Conservation (phyloP, 2,113 vertebrate species). For the Laticauda laticaudata region DNA sequence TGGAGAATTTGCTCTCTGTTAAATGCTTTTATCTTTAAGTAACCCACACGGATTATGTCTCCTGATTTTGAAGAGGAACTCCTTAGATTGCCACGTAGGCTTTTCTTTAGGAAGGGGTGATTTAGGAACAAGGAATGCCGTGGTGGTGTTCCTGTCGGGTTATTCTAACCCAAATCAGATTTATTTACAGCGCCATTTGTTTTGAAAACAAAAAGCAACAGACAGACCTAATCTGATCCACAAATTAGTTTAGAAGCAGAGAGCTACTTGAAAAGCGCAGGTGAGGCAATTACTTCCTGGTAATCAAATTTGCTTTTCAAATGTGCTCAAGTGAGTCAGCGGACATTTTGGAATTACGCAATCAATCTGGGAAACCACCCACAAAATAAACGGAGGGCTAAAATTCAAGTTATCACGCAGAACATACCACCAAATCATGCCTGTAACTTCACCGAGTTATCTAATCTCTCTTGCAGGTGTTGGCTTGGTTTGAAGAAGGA, state of each 20-base stretch:
- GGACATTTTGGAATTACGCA: neutral
- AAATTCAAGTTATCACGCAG: neutral
- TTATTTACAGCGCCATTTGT: neutral
- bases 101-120: neutral
- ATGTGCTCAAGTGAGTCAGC: neutral
- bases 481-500: constrained; percentile 99
- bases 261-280: constrained; percentile 21
- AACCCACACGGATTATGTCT: neutral
- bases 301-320: neutral
- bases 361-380: neutral
- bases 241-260: constrained; percentile 11
- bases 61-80: neutral
- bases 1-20: neutral
- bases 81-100: neutral
- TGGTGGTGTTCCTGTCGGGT: neutral
- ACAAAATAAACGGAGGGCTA: neutral
- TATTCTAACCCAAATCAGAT: neutral
- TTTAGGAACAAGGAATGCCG: neutral
- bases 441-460: constrained; percentile 1
- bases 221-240: neutral
- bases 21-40: neutral
- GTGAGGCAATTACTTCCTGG: constrained; percentile 21
- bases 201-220: neutral
- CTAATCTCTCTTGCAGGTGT: constrained; percentile 80
- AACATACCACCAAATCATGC: neutral